These are phyloP conservation scores for Argyra leucocephala DNA, from an alignment of 2,888 invertebrate species.

Conservation along the genomic window DNA sequence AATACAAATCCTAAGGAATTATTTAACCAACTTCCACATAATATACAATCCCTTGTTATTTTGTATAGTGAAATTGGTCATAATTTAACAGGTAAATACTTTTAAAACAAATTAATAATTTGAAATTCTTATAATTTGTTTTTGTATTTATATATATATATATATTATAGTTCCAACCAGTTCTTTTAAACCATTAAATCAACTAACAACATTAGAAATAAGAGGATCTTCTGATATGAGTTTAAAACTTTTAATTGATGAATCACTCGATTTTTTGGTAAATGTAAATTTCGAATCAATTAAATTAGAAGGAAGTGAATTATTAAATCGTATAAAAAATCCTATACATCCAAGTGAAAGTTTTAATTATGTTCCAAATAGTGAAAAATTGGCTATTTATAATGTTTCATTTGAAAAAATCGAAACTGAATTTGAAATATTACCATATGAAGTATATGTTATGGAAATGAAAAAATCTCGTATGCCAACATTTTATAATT, in stretches of 20 bases:
- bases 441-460: constrained; percentile 56
- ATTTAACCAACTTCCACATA: constrained; percentile 43
- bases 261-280: constrained; percentile 43
- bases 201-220: constrained; percentile 52
- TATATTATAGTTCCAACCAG: constrained; percentile 35
- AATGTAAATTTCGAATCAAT: constrained; percentile 49
- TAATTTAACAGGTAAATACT: constrained; percentile 34
- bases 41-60: constrained; percentile 49
- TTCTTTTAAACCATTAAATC: constrained; percentile 35
- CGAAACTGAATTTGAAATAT: constrained; percentile 47
- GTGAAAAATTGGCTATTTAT: constrained; percentile 29
- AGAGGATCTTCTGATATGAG: constrained; percentile 47
- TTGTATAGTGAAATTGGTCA: constrained; percentile 46
- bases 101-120: not conserved
- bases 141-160: constrained; percentile 10
- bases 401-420: constrained; percentile 27
- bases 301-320: constrained; percentile 42
- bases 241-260: constrained; percentile 45
- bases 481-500: constrained; percentile 40
- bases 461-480: constrained; percentile 46
- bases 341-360: constrained; percentile 37
- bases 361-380: constrained; percentile 40
- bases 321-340: constrained; percentile 34
- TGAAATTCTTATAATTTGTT: too few relatives aligned
- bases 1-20: constrained; percentile 42